Conservation (phyloP, 2,797 vertebrate genomes). For the Luscinia luscinia region DNA sequence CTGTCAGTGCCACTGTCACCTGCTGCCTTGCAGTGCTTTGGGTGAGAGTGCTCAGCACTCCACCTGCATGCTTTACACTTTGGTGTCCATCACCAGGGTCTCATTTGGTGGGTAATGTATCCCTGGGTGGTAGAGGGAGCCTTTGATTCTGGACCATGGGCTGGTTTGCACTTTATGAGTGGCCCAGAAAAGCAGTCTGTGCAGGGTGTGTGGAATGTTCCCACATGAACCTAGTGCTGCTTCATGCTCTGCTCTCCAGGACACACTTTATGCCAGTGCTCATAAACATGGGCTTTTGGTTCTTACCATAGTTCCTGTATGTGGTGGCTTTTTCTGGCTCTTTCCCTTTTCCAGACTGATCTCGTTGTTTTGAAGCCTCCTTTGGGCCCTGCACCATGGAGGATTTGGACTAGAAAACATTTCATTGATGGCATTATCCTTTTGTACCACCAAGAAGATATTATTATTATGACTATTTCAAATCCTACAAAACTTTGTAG, state of each 20-base stretch:
- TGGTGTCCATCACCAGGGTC: neutral
- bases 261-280: neutral
- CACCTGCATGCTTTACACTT: neutral
- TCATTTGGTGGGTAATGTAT: neutral
- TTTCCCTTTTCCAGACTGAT: neutral
- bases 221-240: neutral
- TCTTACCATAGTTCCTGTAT: neutral
- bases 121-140: neutral
- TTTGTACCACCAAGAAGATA: neutral
- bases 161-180: neutral
- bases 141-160: neutral
- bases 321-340: neutral
- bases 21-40: neutral
- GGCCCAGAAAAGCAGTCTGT: neutral
- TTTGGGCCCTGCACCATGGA: neutral
- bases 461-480: neutral
- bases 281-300: neutral
- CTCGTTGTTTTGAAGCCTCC: neutral
- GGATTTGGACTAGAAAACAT: neutral
- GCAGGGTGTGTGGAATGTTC: neutral
- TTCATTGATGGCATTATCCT: neutral
- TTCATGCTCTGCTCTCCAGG: neutral
- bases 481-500: neutral
- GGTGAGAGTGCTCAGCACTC: neutral
- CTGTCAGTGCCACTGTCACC: neutral